These are phyloP conservation scores for Protobothrops mucrosquamatus DNA, from an alignment of 2,113 vertebrate species.

Conservation along the genomic window DNA sequence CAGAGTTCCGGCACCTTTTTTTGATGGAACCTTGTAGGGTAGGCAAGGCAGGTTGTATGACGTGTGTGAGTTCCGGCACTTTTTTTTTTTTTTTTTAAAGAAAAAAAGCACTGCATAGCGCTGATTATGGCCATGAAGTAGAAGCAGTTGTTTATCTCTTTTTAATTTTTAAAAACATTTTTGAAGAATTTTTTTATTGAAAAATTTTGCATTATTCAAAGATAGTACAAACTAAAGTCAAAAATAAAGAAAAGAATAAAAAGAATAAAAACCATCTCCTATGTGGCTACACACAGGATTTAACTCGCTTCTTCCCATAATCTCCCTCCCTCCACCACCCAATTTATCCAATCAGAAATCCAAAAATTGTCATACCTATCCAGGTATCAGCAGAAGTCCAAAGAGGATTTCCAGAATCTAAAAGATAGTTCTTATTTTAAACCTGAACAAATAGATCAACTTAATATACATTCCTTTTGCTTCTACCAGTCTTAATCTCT, in stretches of 20 bases:
- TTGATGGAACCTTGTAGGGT: too few species aligned
- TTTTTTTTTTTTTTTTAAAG: too few species aligned
- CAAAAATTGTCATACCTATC: background rate
- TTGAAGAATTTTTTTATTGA: background rate
- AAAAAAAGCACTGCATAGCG: background rate
- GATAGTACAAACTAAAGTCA: background rate
- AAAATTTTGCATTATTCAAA: background rate
- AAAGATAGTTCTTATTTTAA: background rate
- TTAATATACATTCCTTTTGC: background rate
- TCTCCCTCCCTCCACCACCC: background rate
- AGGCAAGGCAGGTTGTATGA: too few species aligned
- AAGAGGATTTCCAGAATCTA: background rate
- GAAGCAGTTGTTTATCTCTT: background rate
- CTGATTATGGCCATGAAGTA: background rate
- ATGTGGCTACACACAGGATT: background rate
- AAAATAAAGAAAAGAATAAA: background rate
- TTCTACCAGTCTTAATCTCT: background rate
- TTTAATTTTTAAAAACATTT: background rate
- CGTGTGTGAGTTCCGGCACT: too few species aligned
- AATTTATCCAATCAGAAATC: background rate
- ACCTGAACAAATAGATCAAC: background rate
- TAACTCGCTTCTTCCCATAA: background rate
- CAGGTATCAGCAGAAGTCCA: background rate
- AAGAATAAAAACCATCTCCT: background rate
- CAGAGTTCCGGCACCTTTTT: too few species aligned